phyloP scores from a whole-genome alignment of 2,888 invertebrate species.

The Mythimna lalbum region DNA sequence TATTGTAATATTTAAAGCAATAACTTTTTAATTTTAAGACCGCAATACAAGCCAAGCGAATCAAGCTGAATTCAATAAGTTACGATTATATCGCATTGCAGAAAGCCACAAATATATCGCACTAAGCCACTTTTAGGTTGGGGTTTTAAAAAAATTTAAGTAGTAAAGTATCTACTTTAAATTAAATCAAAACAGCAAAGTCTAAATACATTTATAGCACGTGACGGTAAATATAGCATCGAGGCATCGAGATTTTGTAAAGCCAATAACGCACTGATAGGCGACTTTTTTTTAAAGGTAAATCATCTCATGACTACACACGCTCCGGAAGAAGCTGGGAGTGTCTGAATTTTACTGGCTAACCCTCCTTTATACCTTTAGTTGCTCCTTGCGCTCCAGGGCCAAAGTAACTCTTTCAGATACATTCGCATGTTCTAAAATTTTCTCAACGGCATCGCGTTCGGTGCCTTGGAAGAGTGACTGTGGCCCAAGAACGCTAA shows the following conservation, averaged over 20 bases:
- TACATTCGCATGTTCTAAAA: not conserved
- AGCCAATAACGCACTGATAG: not conserved
- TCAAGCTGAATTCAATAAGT: not conserved
- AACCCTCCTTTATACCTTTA: too few species aligned
- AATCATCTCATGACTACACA: too few species aligned
- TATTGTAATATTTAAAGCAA: not conserved
- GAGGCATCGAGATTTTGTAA: not conserved
- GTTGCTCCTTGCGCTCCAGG: too few species aligned
- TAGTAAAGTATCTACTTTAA: slow-evolving; percentile 3
- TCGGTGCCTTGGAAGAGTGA: not conserved
- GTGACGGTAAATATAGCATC: not conserved
- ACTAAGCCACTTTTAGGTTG: slow-evolving; percentile 14
- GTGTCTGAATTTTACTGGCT: too few species aligned
- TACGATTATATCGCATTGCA: not conserved
- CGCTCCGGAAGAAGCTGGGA: too few species aligned
- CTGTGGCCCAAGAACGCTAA: too few species aligned
- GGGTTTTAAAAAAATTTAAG: slow-evolving; percentile 10
- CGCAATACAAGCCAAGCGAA: not conserved
- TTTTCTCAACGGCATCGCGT: not conserved
- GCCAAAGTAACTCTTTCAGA: too few species aligned
- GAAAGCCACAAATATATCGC: slow-evolving; percentile 5
- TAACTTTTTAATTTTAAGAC: not conserved
- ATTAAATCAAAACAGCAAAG: slow-evolving; percentile 12
- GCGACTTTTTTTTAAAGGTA: not conserved
- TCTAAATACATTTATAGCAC: slow-evolving; percentile 18